These are phyloP conservation scores for Labeo catla DNA, from an alignment of 2,113 vertebrate species.

Conservation along the genomic window DNA sequence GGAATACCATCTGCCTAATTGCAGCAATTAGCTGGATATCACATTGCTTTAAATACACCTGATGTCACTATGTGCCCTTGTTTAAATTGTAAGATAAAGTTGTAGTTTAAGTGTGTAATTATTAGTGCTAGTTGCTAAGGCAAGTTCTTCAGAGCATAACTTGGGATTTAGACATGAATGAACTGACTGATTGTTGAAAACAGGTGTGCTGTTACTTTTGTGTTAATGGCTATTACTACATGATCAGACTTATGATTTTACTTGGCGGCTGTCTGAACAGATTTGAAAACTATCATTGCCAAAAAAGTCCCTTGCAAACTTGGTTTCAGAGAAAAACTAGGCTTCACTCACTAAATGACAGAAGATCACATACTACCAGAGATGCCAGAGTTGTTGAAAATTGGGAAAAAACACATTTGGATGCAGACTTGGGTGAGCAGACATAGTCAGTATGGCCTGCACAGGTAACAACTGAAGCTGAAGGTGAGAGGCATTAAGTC, in stretches of 20 bases:
- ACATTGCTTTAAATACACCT: conserved; percentile 29
- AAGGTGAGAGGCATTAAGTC: too few relatives aligned
- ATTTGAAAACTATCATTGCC: neutral
- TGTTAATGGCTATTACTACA: neutral
- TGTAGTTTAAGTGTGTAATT: conserved; percentile 8
- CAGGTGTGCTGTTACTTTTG: neutral
- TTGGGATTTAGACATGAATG: neutral
- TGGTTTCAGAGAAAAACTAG: neutral
- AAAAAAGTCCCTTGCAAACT: neutral
- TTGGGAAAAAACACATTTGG: too few relatives aligned
- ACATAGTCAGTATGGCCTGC: too few relatives aligned
- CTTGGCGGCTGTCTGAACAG: neutral
- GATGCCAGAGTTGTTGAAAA: neutral
- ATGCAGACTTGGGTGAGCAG: too few relatives aligned
- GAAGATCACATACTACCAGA: neutral
- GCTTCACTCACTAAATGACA: neutral
- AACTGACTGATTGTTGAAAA: neutral
- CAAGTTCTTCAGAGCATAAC: neutral
- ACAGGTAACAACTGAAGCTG: too few relatives aligned
- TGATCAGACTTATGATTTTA: neutral
- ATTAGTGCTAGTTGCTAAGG: neutral
- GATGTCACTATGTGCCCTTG: conserved; percentile 11
- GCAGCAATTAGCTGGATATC: conserved; percentile 35
- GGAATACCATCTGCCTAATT: conserved; percentile 32
- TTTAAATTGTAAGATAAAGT: conserved; percentile 29